Base-by-base conservation (phyloP, 1,140 invertebrate species). In the Chironomus tepperi region DNA sequence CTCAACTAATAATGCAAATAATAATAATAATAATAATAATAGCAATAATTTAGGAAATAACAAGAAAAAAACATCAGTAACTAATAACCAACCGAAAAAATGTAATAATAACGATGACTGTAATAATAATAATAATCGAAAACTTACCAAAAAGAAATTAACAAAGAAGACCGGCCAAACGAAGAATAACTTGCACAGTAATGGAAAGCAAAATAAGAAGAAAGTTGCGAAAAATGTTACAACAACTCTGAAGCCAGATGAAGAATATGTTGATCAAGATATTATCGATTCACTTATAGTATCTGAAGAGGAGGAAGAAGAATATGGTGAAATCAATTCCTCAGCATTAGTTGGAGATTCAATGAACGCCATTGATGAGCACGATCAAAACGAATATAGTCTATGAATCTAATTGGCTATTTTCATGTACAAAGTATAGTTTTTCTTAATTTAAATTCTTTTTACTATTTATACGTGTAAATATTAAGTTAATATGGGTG, bases 151-250 rank as follows among this genome's bases (percentile, higher is more conserved):
- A 18, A 70, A 70, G 16, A 16, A 70, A 70, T 16, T 21, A 15
- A 18, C 65, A 21, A 70, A 70, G 18, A 70, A 70, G 65, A 18
- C 3, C 16, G 19, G 19, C 18, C 65, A 70, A 70, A 9, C 65
- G 19, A 18, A 18, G 18, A 19, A 18, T 7, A 70, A 18, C 19
- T 10, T 3, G 8, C n/a, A 18, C 65, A 70, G 7, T 16, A 18
- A 70, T 9, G 65, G 65, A 70, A 57, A 57, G 10, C 47, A 57
- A 57, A 57, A 57, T 57, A 57, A 70, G 19, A 70, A 70, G 65
- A 70, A 70, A 70, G 19, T 8, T 70, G 19, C 18, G 6, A 70
- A 70, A 70, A 19, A 9, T 70, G 18, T 70, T 7, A 9, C 65
- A 70, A 70, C 65, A 19, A 70, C 65, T 18, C 16, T 8, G 2